Evolutionary conservation across 2,888 invertebrate genomes (phyloP).

Genomic region (Philaethria dido): DNA sequence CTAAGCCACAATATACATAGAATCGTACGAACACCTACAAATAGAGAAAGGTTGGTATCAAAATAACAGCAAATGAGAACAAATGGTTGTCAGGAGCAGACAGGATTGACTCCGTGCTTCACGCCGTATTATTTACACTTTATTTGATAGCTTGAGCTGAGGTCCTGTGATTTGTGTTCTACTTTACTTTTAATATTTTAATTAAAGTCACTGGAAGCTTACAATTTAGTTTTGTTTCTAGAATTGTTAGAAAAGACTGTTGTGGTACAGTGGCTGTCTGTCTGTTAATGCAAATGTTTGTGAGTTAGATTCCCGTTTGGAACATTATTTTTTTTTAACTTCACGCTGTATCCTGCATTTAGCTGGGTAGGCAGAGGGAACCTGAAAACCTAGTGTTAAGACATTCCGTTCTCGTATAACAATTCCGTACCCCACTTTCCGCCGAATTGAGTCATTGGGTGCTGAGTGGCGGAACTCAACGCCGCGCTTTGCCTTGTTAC

Average conservation of each 20-base stretch:
- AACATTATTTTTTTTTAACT: no score
- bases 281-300: no score
- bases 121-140: constrained; percentile 27
- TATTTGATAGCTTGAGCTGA: constrained; percentile 12
- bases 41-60: constrained; percentile 30
- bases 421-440: no score
- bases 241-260: not conserved
- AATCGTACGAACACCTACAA: constrained; percentile 16
- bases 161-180: constrained; percentile 19
- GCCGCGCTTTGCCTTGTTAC: no score
- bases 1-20: not conserved
- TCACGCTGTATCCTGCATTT: no score
- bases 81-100: constrained; percentile 27
- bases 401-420: no score
- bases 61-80: constrained; percentile 37
- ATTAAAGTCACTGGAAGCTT: constrained; percentile 13
- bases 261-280: no score
- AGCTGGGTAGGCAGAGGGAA: no score
- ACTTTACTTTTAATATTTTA: constrained; percentile 17
- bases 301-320: no score
- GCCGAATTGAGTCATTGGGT: no score
- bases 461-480: no score
- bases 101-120: constrained; percentile 22
- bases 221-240: constrained; percentile 5
- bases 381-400: no score